Evolutionary conservation across 2,113 vertebrate genomes (phyloP).

Genomic region (Climacteris rufus): DNA sequence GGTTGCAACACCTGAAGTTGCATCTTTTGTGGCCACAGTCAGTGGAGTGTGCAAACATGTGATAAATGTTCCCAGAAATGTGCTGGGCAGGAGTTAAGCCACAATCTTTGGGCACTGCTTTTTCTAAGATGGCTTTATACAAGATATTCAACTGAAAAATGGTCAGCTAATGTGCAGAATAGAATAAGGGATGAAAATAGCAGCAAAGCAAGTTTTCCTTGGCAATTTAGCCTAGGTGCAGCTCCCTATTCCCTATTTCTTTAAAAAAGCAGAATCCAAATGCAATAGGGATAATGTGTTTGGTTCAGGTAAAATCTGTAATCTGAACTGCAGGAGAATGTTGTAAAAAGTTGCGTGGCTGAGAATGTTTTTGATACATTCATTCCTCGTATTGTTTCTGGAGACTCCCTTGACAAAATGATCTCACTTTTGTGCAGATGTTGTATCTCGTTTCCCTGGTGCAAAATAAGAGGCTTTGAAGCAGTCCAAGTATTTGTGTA

Average conservation of each 20-base stretch:
- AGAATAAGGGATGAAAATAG: not conserved
- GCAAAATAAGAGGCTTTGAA: slow-evolving; percentile 5
- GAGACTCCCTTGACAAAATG: slow-evolving; percentile 42
- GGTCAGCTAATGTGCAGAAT: not conserved
- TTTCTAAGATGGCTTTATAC: not conserved
- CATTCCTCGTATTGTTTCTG: not conserved
- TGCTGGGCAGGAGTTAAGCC: not conserved
- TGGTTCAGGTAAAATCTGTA: not conserved
- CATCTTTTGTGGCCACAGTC: not conserved
- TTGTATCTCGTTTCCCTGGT: slow-evolving; percentile 36
- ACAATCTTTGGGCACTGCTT: not conserved
- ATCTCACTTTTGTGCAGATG: slow-evolving; percentile 56
- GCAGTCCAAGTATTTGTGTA: not conserved
- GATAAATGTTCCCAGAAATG: not conserved
- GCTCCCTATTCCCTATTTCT: not conserved
- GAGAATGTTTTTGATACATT: not conserved
- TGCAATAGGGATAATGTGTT: not conserved
- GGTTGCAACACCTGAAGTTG: not conserved
- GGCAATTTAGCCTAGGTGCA: not conserved
- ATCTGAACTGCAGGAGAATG: not conserved
- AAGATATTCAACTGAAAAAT: not conserved
- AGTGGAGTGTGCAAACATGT: not conserved
- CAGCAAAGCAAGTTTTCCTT: not conserved
- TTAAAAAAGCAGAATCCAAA: not conserved
- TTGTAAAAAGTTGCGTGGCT: not conserved